Base-by-base conservation (phyloP, 1,140 invertebrate genomes). In the Drosophila bocki region DNA sequence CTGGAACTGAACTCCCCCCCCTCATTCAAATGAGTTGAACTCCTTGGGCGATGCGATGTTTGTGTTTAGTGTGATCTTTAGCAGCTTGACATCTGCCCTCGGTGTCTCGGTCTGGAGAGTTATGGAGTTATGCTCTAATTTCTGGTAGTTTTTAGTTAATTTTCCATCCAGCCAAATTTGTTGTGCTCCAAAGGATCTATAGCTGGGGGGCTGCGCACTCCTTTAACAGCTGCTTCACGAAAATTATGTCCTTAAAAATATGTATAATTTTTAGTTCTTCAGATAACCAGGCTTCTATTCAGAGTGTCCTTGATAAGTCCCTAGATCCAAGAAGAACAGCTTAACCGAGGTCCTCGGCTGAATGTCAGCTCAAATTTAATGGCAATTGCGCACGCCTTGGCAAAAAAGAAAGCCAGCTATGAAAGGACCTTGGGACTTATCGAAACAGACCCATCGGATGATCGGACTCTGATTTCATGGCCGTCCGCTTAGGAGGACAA, bases 91-190 rank as follows among this genome's bases (percentile, higher is more conserved):
- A 87, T 87, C 84, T 87, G 84, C 75, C 75, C 64, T 60, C 39
- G 42, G 48, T 42, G 47, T 54, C 51, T 15, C 13, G 19, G 35
- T 11, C 45, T 53, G 26, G 26, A 47, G 50, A 68, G 63, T 65
- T 80, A 88, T 80, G 77, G 58, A 88, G 80, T 72, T 60, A 68
- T 83, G 64, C 62, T 57, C 80, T 87, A 88, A 87, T 88, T 87
- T 84, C 68, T 50, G 26, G 42, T 75, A 81, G 82, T 81, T 81
- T 50, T 69, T 78, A 39, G 39, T 41, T 85, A 78, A 81, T 85
- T 77, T 87, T 29, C 60, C 61, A 63, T 26, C n/a, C 71, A 45
- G 29, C 26, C n/a, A 65, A 77, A 86, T 82, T 80, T 76, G 57
- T 80, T 50, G 39, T 47, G 41, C 63, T 64, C 44, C 58, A 67